phyloP scores from a whole-genome alignment of 2,888 invertebrate species.

The Emesis russula region DNA sequence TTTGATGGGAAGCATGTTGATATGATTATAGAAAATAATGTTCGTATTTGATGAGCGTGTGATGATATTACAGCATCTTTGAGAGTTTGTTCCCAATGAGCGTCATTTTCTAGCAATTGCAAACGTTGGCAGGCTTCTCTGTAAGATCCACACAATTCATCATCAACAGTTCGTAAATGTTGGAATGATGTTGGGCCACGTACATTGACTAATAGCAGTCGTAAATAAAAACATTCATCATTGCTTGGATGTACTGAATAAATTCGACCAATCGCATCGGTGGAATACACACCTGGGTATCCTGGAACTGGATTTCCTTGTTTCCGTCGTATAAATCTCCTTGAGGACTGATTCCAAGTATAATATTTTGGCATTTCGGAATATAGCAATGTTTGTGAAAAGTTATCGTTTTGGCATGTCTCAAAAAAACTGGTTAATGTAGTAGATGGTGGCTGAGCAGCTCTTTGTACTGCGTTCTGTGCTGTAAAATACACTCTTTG shows the following conservation, averaged over 20 bases:
- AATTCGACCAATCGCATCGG: conserved; percentile 89
- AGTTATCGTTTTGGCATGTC: conserved; percentile 79
- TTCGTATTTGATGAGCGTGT: conserved; percentile 83
- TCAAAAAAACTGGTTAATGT: conserved; percentile 85
- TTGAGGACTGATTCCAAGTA: conserved; percentile 84
- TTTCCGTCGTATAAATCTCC: conserved; percentile 80
- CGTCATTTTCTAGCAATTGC: conserved; percentile 82
- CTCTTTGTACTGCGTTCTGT: neutral
- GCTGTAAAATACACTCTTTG: conserved; percentile 51
- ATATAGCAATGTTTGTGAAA: conserved; percentile 81
- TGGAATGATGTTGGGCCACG: conserved; percentile 7
- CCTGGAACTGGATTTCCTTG: conserved; percentile 86
- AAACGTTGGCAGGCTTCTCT: conserved; percentile 85
- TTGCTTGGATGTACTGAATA: conserved; percentile 90
- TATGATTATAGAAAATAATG: conserved; percentile 81
- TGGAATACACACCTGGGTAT: conserved; percentile 87
- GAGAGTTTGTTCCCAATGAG: conserved; percentile 84
- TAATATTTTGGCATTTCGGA: conserved; percentile 84
- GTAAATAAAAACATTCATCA: conserved; percentile 90
- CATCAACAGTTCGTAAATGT: conserved; percentile 86
- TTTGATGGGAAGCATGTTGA: conserved; percentile 82
- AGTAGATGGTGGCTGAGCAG: conserved; percentile 75
- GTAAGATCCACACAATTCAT: conserved; percentile 80
- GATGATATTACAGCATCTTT: conserved; percentile 78
- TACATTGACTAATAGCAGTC: conserved; percentile 69